Base-by-base conservation (phyloP, 1,140 invertebrate genomes). In the Forficula auricularia region DNA sequence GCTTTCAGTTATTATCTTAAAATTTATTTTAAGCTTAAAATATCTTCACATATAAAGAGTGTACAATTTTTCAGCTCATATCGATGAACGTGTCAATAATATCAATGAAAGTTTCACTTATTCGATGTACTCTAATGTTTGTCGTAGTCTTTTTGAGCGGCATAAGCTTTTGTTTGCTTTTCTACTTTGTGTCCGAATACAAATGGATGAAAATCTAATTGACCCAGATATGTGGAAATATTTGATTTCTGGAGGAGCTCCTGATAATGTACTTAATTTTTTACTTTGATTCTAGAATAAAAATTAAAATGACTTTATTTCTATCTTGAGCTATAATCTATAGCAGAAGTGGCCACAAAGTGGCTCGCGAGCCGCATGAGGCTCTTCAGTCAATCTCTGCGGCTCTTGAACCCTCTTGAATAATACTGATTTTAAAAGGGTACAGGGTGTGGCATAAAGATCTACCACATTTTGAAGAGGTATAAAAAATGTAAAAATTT, bases 131-230 rank as follows among this genome's bases (percentile, higher is more conserved):
- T 62, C 63, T 31, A 80, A 79, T 47, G 72, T 82, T 15, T 80
- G 76, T 52, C 61, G 75, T 39, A 80, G 77, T 36, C 58, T 82
- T 9, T 82, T 82, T 59, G 77, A 81, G 53, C 77, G 69, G 48
- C 72, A 82, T 53, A 81, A 80, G 57, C 50, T 81, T 6, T 66
- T 77, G 42, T 80, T 79, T 57, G 73, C 75, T 0, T 77, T 79
- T 48, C 51, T 73, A 0, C 47, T 72, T 3, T 66, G 64, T 37
- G 57, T 58, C 2, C 50, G 68, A 19, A 69, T 71, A 20, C 51
- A 59, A 37, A 63, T 69, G 52, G 56, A 63, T 30, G 48, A 52
- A 3, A 46, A 56, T 27, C 45, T 51, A 38, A 66, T 78, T 4
- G 61, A 74, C 49, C 56, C 60, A 0, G 61, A 62, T 6, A 73